Evolutionary conservation across 2,888 invertebrate species (phyloP), one percentile per base, ranked within the genome.

Genomic region (Spodoptera littoralis): DNA sequence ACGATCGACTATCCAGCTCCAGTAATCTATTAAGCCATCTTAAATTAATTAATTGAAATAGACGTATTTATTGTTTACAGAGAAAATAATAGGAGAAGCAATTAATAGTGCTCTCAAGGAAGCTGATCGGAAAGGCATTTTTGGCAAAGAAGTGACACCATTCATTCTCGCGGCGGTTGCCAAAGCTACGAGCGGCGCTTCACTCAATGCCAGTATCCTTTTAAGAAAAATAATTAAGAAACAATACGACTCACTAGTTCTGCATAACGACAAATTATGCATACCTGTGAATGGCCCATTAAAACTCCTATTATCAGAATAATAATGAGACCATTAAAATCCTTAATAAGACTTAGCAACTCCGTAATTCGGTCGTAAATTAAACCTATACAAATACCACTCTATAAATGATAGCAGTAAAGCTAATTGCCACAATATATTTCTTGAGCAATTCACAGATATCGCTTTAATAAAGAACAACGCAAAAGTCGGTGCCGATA

Each of bases 401-500:
- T 82, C 82, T 81, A 82, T 83, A 84, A 88, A 86, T 84, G 84
- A 88, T 84, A 85, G 82, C 80, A 85, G 81, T 81, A 79, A 82
- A 85, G 79, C 84, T 90, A 87, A 88, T 89, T 89, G 86, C 82
- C 76, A 87, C 87, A 89, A 89, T 90, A 87, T 84, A 80, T 88
- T 88, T 87, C 89, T 84, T 88, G 87, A 92, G 90, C 88, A 85
- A 84, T 82, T 84, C 75, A 50, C 92, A 98, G 98, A 99, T 94
- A 97, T 98, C 79, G 98, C 97, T 36, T 95, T 99, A 63, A 97
- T 99, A 83, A 97, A 98, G 94, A 98, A 99, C 92, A 99, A 99
- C 92, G 99, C 99, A 2, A 94, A 91, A 83, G 95, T 97, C 54
- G 99, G 98, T 18, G 97, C 97, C 59, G 94, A 97, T 87, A 97